Evolutionary conservation across 1,140 invertebrate genomes (phyloP).

Genomic region (Helicoverpa armigera): DNA sequence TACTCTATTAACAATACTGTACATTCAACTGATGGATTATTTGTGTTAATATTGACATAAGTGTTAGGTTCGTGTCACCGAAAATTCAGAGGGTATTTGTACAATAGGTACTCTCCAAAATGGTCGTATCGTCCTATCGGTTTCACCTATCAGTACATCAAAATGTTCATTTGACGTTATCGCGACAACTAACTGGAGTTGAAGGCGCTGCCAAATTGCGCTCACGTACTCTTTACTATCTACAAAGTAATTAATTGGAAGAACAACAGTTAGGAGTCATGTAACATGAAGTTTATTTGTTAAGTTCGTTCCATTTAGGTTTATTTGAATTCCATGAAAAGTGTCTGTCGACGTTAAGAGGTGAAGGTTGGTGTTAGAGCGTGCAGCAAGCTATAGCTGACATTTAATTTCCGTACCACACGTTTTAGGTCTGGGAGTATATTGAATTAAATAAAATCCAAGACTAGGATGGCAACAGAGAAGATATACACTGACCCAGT

Average conservation of each 20-base stretch:
- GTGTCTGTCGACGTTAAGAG: background rate
- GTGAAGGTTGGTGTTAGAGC: background rate
- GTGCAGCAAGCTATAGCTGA: background rate
- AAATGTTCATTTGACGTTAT: conserved; percentile 38
- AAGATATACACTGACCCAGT: too few relatives aligned
- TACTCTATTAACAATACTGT: background rate
- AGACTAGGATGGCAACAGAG: too few relatives aligned
- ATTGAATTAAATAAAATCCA: too few relatives aligned
- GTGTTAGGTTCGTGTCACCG: background rate
- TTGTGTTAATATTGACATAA: conserved; percentile 1
- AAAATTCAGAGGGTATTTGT: background rate
- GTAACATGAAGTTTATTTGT: conserved; percentile 33
- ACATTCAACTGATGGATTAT: conserved; percentile 21
- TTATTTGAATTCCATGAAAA: conserved; percentile 44
- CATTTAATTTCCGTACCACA: background rate
- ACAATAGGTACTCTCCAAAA: background rate
- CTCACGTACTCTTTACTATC: conserved; percentile 53
- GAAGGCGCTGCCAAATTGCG: conserved; percentile 50
- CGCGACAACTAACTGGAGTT: conserved; percentile 2
- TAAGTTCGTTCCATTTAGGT: background rate
- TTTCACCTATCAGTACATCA: conserved; percentile 31
- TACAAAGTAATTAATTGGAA: conserved; percentile 54
- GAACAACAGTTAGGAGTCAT: background rate
- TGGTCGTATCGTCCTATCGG: background rate
- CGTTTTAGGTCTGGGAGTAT: too few relatives aligned